Conservation (phyloP, 37 sponge, comb jelly and placozoan species). For the Corticium candelabrum region DNA sequence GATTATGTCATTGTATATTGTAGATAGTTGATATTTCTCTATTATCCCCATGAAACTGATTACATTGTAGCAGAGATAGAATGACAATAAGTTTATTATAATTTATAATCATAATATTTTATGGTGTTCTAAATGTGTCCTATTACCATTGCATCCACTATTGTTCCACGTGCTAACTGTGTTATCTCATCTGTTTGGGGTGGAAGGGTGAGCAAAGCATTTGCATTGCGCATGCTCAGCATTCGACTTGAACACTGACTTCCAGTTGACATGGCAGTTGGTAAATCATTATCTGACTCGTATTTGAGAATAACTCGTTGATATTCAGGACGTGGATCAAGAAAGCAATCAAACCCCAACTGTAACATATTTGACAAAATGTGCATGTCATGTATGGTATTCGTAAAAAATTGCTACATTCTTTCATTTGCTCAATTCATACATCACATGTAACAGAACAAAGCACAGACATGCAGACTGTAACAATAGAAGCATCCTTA, state of each 20-base stretch:
- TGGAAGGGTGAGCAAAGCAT: conserved; percentile 72
- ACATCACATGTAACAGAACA: too few relatives aligned
- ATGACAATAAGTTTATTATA: too few relatives aligned
- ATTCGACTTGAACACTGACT: conserved; percentile 93
- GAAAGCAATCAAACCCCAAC: conserved; percentile 22
- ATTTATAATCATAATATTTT: not conserved
- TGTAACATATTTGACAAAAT: too few relatives aligned
- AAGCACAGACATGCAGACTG: too few relatives aligned
- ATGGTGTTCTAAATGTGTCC: conserved; percentile 9
- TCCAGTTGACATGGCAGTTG: conserved; percentile 62
- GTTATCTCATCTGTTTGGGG: conserved; percentile 33
- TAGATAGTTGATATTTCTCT: too few relatives aligned
- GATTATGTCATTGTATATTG: too few relatives aligned
- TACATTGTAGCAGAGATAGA: too few relatives aligned
- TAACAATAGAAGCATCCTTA: too few relatives aligned
- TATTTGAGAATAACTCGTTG: conserved; percentile 42
- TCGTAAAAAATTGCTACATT: too few relatives aligned
- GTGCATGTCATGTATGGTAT: too few relatives aligned
- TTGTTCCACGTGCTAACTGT: conserved; percentile 10
- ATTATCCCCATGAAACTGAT: too few relatives aligned
- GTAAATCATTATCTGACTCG: conserved; percentile 10
- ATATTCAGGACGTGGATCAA: conserved; percentile 86
- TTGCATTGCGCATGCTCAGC: conserved; percentile 82
- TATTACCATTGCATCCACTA: conserved; percentile 34
- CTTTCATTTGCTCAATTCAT: too few relatives aligned